Percentiles rank a stretch among this genome's conserved stretches.
Evolutionary conservation across 2,888 invertebrate species (phyloP).

Genomic region (Drosophila mettleri): DNA sequence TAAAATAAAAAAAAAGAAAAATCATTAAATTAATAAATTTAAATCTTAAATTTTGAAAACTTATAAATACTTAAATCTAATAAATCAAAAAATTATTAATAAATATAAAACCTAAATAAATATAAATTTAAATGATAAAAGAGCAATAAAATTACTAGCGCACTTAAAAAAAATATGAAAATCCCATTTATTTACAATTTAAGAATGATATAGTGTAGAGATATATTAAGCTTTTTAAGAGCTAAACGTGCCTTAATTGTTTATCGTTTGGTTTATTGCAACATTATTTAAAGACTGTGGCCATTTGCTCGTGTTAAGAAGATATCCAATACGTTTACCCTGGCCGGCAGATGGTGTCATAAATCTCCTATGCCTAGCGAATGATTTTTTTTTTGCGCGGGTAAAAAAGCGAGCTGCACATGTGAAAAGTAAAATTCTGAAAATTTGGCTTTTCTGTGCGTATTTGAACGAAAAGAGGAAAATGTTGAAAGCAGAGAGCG

Average conservation of each 20-base stretch:
- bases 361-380: constrained; percentile 40
- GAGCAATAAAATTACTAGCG: background rate
- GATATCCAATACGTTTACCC: background rate
- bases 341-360: constrained; percentile 48
- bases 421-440: constrained; percentile 32
- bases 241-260: constrained; percentile 13
- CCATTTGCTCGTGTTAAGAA: background rate
- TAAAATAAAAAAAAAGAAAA: too few relatives aligned
- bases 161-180: too few relatives aligned
- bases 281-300: constrained; percentile 8
- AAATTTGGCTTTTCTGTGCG: constrained; percentile 21
- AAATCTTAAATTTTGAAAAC: too few relatives aligned
- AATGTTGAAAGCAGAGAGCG: constrained; percentile 37
- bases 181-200: background rate
- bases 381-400: constrained; percentile 62
- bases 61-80: too few relatives aligned
- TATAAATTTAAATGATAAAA: background rate
- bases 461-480: constrained; percentile 11
- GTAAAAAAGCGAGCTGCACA: constrained; percentile 51
- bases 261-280: constrained; percentile 4
- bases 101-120: background rate
- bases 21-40: too few relatives aligned
- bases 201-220: background rate
- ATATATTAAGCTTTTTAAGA: background rate
- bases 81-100: background rate